A percentile compares a stretch with the other conserved stretches of the same genome.
Conservation (phyloP, 2,113 vertebrate species). For the Plotosus lineatus region DNA sequence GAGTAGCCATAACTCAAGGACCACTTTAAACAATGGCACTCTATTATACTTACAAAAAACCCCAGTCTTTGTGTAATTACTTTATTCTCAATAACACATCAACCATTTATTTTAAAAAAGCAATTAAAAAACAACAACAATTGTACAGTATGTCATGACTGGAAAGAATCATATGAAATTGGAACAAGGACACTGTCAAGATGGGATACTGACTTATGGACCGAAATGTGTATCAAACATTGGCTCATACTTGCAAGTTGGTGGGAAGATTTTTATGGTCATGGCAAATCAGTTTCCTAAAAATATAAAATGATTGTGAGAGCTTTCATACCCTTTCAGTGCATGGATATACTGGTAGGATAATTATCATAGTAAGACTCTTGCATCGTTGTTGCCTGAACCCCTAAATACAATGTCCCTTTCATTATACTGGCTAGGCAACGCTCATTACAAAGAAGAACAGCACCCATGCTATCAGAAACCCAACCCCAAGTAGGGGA, state of each 20-base stretch:
- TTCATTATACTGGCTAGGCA: conserved; percentile 15
- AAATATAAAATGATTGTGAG: background rate
- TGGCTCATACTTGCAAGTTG: background rate
- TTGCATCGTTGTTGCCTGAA: background rate
- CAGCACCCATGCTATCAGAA: conserved; percentile 30
- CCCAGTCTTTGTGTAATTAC: background rate
- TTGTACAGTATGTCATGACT: background rate
- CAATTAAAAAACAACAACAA: conserved; percentile 3
- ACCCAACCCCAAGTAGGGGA: conserved; percentile 23
- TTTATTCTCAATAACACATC: background rate
- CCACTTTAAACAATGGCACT: background rate
- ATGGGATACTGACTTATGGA: background rate
- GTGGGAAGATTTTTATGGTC: background rate
- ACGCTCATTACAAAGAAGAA: conserved; percentile 28
- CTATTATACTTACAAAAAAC: background rate
- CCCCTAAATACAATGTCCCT: conserved; percentile 35
- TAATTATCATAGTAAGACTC: background rate
- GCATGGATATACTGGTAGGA: background rate
- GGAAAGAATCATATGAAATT: background rate
- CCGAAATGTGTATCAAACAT: background rate
- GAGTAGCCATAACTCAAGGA: background rate
- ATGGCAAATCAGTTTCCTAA: background rate
- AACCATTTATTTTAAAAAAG: background rate
- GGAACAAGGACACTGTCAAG: background rate
- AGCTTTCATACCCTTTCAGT: background rate